A percentile compares a stretch with the other conserved stretches of the same genome.
phyloP scores from a whole-genome alignment of 2,113 vertebrate species.

The Chiloscyllium plagiosum region DNA sequence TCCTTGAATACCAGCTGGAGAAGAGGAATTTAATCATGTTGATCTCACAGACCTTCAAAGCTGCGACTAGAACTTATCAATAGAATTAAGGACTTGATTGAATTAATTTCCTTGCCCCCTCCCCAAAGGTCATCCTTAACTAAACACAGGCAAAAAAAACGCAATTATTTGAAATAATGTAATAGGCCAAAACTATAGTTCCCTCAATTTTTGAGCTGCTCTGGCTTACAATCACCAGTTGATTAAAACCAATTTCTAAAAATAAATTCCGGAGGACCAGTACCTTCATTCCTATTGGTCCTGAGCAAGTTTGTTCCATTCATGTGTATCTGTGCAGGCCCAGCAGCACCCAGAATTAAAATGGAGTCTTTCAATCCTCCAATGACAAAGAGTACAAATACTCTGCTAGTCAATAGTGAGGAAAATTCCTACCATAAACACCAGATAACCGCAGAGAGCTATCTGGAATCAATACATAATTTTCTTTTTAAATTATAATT shows the following conservation, averaged over 20 bases:
- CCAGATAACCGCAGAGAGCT: not conserved
- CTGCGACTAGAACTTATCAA: not conserved
- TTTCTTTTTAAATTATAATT: not conserved
- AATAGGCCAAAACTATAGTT: not conserved
- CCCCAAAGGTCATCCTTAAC: not conserved
- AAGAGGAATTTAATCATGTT: too few relatives aligned
- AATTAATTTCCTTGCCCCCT: not conserved
- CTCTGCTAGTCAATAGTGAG: not conserved
- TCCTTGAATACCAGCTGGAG: not conserved
- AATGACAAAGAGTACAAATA: not conserved
- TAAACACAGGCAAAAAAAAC: not conserved
- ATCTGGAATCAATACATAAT: not conserved
- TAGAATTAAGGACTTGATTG: not conserved
- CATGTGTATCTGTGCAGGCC: not conserved
- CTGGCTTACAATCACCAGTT: not conserved
- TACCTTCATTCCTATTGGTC: slow-evolving; percentile 14
- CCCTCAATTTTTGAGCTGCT: not conserved
- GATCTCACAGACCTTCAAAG: not conserved
- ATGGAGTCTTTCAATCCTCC: not conserved
- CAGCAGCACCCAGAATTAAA: not conserved
- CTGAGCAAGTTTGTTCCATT: not conserved
- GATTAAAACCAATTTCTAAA: not conserved
- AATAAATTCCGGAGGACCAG: not conserved
- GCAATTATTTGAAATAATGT: not conserved
- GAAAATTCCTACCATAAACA: not conserved